Evolutionary conservation across 2,888 invertebrate genomes (phyloP).

Genomic region (Mimas tiliae): DNA sequence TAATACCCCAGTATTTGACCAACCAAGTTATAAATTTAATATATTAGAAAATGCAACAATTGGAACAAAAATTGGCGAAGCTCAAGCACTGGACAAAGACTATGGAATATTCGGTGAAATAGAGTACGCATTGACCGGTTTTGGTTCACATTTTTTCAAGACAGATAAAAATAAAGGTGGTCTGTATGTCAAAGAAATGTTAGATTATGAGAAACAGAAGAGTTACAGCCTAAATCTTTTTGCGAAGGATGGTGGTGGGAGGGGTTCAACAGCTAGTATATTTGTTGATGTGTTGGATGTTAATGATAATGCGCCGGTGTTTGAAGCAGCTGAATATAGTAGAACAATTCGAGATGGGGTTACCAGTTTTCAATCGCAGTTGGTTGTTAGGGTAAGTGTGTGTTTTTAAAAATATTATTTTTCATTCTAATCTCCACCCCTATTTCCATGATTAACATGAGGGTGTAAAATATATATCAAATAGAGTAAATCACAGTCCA

Average conservation of each 20-base stretch:
- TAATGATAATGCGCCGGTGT: conserved; percentile 91
- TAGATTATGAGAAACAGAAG: conserved; percentile 92
- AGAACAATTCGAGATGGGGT: conserved; percentile 91
- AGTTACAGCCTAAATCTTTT: conserved; percentile 92
- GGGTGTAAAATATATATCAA: neutral
- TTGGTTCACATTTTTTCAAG: conserved; percentile 90
- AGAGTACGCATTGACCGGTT: conserved; percentile 90
- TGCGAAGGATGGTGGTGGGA: conserved; percentile 92
- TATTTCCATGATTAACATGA: no score
- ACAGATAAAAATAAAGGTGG: conserved; percentile 88
- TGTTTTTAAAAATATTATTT: neutral
- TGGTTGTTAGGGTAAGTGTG: conserved; percentile 87
- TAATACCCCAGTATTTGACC: conserved; percentile 89
- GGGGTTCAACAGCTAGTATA: conserved; percentile 88
- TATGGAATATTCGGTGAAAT: conserved; percentile 89
- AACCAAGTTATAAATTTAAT: conserved; percentile 86
- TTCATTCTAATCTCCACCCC: neutral
- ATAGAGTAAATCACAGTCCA: no score
- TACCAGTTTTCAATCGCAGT: conserved; percentile 90
- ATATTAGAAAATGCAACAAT: conserved; percentile 87
- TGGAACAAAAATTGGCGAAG: conserved; percentile 86
- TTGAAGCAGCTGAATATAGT: conserved; percentile 88
- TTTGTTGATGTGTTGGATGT: conserved; percentile 89
- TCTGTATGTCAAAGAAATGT: conserved; percentile 85
- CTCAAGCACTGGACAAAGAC: conserved; percentile 89